These are phyloP conservation scores for Mnemiopsis leidyi DNA, from an alignment of 37 sponge, comb jelly and placozoan species.

Conservation along the genomic window DNA sequence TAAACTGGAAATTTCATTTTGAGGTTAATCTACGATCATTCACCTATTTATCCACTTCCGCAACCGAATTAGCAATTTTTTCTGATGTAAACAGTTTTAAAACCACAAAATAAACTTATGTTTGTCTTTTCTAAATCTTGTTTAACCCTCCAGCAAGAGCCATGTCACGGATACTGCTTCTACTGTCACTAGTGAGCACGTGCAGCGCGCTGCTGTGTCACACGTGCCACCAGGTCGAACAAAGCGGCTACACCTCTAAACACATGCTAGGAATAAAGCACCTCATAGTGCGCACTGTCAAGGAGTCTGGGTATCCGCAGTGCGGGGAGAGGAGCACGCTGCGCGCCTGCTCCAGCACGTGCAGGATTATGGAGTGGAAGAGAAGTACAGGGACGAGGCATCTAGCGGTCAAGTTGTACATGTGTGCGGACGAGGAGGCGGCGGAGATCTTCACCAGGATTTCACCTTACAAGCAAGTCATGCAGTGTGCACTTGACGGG, in stretches of 20 bases:
- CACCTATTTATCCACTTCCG: too few relatives aligned
- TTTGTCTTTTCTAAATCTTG: too few relatives aligned
- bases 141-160: neutral
- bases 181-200: neutral
- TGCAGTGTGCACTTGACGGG: neutral
- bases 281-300: neutral
- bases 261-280: neutral
- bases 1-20: too few relatives aligned
- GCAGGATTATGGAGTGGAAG: neutral
- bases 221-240: neutral
- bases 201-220: neutral
- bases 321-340: neutral
- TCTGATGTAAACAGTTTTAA: too few relatives aligned
- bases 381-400: neutral
- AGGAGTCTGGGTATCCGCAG: neutral
- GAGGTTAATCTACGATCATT: too few relatives aligned
- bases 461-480: neutral
- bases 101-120: too few relatives aligned
- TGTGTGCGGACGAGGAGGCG: neutral
- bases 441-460: neutral
- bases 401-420: neutral
- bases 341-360: neutral
- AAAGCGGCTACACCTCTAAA: neutral
- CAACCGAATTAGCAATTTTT: too few relatives aligned
- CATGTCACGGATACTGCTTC: neutral